Base-by-base conservation (phyloP, 2,888 invertebrate species). In the Aleiodes alternator region DNA sequence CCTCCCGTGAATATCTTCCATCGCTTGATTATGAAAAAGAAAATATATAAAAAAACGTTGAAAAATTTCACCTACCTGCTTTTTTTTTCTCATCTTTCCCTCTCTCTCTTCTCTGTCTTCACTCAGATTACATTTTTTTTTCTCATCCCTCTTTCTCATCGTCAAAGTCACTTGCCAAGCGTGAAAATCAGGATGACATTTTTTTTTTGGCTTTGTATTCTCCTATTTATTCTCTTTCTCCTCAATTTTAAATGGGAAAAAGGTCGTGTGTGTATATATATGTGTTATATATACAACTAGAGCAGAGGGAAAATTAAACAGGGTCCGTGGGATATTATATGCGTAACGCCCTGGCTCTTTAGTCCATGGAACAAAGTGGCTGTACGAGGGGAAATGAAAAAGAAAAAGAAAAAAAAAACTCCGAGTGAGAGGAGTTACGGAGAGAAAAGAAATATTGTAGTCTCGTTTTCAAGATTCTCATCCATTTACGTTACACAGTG, bases 111-210 rank as follows among this genome's bases (percentile, higher is more conserved):
- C 43, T 64, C 16, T 38, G 2, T 1, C 34, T 14, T 38, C 43
- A 43, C 43, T 38, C 64, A 53, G 14, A 53, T 53, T 53, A 16
- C 64, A 64, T 64, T 38, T 64, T 64, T 64, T 16, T 34, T 43
- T 14, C 11, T 64, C 48, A 43, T 43, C 48, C n/a, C 14, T 11
- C 43, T 12, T 64, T 48, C 48, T 48, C 23, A n/a, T 53, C 12
- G 51, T 34, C 51, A 64, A 53, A 72, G 64, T 72, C 64, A 53
- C 7, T 51, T 61, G 38, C 50, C 23, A 72, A 72, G 64, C 72
- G 72, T 72, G 64, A 72, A 72, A 72, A 72, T 72, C 64, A 51
- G 53, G 23, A 61, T 72, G 72, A 72, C 72, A 59, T n/a, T 72
- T 64, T 61, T 61, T 23, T 61, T 64, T 61, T 53, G 51, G 64